phyloP scores from a whole-genome alignment of 2,888 invertebrate species.

The Pterostichus niger region DNA sequence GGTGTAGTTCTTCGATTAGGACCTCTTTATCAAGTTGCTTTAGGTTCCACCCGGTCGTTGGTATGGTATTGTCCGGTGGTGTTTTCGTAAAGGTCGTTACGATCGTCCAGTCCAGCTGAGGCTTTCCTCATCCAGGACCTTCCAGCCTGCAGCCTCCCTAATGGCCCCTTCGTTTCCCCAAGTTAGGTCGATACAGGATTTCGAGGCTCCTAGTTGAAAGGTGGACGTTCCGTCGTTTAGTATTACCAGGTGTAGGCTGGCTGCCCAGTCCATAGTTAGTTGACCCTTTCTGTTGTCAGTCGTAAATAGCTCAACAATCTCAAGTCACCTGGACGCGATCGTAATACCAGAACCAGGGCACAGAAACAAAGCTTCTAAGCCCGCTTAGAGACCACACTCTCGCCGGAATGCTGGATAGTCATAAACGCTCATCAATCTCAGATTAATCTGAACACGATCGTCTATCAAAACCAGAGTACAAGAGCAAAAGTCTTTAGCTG shows the following conservation, averaged over 20 bases:
- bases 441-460: too few species aligned
- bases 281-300: not conserved
- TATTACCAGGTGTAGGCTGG: not conserved
- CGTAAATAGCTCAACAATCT: too few species aligned
- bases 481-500: too few species aligned
- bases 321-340: too few species aligned
- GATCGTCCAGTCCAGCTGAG: not conserved
- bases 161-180: not conserved
- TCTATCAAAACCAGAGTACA: too few species aligned
- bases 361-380: too few species aligned
- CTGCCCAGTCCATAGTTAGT: constrained; percentile 11
- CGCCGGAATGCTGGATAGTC: too few species aligned
- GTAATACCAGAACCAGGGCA: too few species aligned
- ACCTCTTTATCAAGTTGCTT: not conserved
- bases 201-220: not conserved
- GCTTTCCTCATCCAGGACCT: not conserved
- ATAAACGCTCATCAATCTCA: too few species aligned
- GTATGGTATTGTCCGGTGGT: too few species aligned
- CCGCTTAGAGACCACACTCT: too few species aligned
- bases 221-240: not conserved
- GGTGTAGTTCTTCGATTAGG: not conserved
- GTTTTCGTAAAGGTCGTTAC: not conserved
- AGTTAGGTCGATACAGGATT: not conserved
- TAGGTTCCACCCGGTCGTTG: not conserved
- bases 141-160: not conserved